Base-by-base conservation (phyloP, 2,113 vertebrate species). In the Anser cygnoides region DNA sequence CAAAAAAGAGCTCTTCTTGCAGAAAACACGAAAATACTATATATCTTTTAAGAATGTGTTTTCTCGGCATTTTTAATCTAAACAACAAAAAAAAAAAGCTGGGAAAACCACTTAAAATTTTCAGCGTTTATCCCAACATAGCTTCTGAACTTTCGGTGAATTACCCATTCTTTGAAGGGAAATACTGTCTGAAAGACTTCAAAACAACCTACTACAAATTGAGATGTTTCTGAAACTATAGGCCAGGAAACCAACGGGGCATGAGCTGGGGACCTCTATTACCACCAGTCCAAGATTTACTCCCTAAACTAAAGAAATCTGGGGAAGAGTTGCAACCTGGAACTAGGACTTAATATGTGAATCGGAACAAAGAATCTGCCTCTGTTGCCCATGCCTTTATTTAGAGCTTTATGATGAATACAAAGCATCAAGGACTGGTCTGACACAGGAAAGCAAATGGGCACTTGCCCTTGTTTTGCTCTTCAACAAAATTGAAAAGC, bases 61-160 rank as follows among this genome's bases (percentile, higher is more conserved):
- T 83, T 65, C 57, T 66, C 33, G 31, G 6, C 76, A 65, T 86
- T 92, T 93, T 95, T 87, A 89, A 49, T 65, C 19, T 54, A 50
- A 50, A 22, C 22, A 50, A 23, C 23, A 50, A 50, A 50, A 50
- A 63, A 68, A 89, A 55, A 94, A 87, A 72, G 6, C 31, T 84
- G 52, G 28, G 77, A 35, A 25, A 81, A 28, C n/a, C 22, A 86
- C 65, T 92, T 85, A 52, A 92, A 84, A 28, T 71, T 89, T 80
- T 89, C 31, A 59, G 6, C 68, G 13, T 17, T 62, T 73, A 46
- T 88, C 63, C 31, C 55, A 77, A 0, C 1, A 3, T 13, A 73
- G 25, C 25, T 90, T 44, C 88, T 62, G 25, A 88, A 66, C 50
- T 44, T 39, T 54, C 4, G 6, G 33, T n/a, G 29, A 86, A 74